Conservation (phyloP, 2,797 vertebrate genomes). For the Acrocephalus scirpaceus region DNA sequence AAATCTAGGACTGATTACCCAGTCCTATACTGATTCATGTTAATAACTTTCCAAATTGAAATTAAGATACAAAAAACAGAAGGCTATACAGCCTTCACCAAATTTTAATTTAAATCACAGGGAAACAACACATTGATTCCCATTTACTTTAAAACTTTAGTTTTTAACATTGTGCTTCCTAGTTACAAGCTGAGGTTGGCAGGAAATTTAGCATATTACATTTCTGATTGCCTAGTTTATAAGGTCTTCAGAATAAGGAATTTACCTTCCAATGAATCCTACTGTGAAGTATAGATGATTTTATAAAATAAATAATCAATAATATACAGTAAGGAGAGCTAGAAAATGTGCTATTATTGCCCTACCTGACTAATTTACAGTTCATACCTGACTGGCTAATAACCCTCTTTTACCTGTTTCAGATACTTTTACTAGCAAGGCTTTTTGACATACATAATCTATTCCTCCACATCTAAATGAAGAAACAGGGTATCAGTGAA, state of each 20-base stretch:
- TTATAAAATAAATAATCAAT: background rate
- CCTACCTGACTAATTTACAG: background rate
- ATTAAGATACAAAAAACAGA: background rate
- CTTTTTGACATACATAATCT: background rate
- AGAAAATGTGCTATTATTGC: background rate
- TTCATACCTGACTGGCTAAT: background rate
- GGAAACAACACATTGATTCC: background rate
- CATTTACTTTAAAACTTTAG: background rate
- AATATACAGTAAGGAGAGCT: background rate
- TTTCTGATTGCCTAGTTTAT: background rate
- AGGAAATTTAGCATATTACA: background rate
- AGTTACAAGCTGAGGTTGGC: background rate
- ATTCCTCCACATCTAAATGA: background rate
- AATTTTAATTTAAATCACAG: background rate
- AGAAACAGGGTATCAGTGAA: background rate
- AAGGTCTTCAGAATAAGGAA: background rate
- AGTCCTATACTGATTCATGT: background rate
- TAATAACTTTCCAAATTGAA: background rate
- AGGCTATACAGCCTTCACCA: background rate
- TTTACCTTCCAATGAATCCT: background rate
- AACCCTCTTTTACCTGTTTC: background rate
- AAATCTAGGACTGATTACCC: background rate
- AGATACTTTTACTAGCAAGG: background rate
- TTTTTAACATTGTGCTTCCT: background rate
- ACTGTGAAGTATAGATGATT: background rate